Evolutionary conservation across 2,888 invertebrate species (phyloP).

Genomic region (Xanthostigma xanthostigma): DNA sequence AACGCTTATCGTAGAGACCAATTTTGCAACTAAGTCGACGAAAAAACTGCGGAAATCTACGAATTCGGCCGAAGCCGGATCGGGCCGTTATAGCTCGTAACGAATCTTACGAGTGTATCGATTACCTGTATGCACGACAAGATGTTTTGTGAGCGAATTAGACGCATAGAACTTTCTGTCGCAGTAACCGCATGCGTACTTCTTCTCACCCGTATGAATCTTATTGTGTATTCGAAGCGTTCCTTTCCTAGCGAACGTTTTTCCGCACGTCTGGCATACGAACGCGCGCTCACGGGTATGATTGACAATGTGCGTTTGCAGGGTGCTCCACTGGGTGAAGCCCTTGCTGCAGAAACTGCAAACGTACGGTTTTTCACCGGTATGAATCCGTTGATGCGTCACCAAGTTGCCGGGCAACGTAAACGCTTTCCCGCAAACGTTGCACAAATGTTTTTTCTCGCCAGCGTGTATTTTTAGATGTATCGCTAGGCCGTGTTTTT

Average conservation of each 20-base stretch:
- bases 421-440: slow-evolving; percentile 7
- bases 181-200: too few species aligned
- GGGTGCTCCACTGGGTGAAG: slow-evolving; percentile 4
- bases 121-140: too few species aligned
- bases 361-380: slow-evolving; percentile 4
- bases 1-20: too few species aligned
- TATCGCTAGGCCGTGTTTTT: slow-evolving; percentile 1
- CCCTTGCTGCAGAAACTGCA: slow-evolving; percentile 6
- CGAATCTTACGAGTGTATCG: too few species aligned
- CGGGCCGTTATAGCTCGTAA: too few species aligned
- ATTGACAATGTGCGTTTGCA: slow-evolving; percentile 6
- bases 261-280: slow-evolving; percentile 6
- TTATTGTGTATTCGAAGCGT: too few species aligned
- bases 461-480: slow-evolving; percentile 4
- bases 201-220: too few species aligned
- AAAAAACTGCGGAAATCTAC: too few species aligned
- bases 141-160: too few species aligned
- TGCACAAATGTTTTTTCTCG: slow-evolving; percentile 2
- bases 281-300: slow-evolving; percentile 7
- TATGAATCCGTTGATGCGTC: slow-evolving; percentile 1
- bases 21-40: too few species aligned
- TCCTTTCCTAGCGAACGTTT: not conserved
- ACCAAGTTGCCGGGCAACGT: not conserved
- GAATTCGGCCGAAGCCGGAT: too few species aligned
- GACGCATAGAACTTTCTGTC: too few species aligned